Percentiles rank a stretch among this genome's conserved stretches.
phyloP scores from a whole-genome alignment of 2,888 invertebrate genomes.

The Myopa testacea region DNA sequence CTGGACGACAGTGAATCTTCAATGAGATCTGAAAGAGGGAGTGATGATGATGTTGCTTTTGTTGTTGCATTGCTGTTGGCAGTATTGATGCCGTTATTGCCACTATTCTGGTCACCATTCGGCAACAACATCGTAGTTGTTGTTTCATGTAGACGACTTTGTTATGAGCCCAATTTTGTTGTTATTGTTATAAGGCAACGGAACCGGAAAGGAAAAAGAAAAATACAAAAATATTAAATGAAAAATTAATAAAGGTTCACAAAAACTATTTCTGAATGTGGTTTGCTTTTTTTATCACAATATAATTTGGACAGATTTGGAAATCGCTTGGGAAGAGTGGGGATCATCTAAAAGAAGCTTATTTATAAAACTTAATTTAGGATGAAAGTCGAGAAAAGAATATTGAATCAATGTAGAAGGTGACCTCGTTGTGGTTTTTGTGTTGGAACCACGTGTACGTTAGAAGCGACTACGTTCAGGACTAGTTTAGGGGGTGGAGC shows the following conservation, averaged over 20 bases:
- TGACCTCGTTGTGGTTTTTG: no score
- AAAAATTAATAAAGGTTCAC: not conserved
- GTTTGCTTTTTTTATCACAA: no score
- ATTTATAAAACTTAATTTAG: no score
- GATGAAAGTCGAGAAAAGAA: no score
- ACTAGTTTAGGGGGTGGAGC: no score
- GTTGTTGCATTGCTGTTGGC: conserved; percentile 18
- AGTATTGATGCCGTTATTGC: conserved; percentile 29
- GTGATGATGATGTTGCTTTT: conserved; percentile 18
- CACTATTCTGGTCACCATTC: conserved; percentile 51
- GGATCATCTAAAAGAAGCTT: no score
- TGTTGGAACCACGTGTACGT: no score
- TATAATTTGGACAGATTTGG: no score
- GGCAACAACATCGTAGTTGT: conserved; percentile 54
- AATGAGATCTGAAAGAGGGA: conserved; percentile 24
- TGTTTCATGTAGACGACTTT: conserved; percentile 60
- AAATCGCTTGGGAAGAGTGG: no score
- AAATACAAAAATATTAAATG: not conserved
- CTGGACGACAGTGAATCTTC: conserved; percentile 43
- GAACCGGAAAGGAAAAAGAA: not conserved
- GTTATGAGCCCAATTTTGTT: not conserved
- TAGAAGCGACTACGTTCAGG: no score
- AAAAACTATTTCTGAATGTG: no score
- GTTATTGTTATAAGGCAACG: not conserved
- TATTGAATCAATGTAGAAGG: no score